phyloP scores from a whole-genome alignment of 2,113 vertebrate genomes.

The Phalacrocorax carbo region DNA sequence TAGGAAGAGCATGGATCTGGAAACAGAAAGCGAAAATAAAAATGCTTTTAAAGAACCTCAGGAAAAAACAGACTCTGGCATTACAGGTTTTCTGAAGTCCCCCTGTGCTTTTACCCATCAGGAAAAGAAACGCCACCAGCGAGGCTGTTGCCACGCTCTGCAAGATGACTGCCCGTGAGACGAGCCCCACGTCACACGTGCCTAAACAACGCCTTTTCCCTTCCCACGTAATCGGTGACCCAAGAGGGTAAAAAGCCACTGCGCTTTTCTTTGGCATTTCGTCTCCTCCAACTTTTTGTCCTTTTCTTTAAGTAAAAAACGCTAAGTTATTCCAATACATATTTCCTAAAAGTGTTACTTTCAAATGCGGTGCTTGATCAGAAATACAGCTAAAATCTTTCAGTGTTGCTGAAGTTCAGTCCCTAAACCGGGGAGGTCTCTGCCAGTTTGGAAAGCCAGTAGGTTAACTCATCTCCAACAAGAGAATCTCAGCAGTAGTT shows the following conservation, averaged over 20 bases:
- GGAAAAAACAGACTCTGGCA: neutral
- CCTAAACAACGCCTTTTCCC: neutral
- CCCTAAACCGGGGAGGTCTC: neutral
- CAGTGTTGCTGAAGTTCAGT: neutral
- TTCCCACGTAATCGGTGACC: neutral
- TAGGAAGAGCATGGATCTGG: neutral
- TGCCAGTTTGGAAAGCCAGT: neutral
- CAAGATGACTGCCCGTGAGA: neutral
- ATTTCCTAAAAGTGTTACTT: neutral
- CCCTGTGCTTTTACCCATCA: neutral
- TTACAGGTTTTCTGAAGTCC: neutral
- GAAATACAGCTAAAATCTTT: neutral
- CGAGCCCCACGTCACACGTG: neutral
- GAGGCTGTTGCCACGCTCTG: neutral
- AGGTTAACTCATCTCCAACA: constrained; percentile 9
- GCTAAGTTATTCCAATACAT: neutral
- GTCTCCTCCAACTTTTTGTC: neutral
- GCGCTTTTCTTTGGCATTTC: neutral
- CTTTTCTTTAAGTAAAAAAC: neutral
- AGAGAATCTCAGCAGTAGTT: constrained; percentile 43
- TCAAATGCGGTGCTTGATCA: neutral
- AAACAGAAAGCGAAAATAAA: constrained; percentile 17
- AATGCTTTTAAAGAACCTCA: neutral
- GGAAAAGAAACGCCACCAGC: neutral
- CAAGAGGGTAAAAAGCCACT: neutral